These are phyloP conservation scores for Orthosia incerta DNA, from an alignment of 2,888 invertebrate species.

Conservation along the genomic window DNA sequence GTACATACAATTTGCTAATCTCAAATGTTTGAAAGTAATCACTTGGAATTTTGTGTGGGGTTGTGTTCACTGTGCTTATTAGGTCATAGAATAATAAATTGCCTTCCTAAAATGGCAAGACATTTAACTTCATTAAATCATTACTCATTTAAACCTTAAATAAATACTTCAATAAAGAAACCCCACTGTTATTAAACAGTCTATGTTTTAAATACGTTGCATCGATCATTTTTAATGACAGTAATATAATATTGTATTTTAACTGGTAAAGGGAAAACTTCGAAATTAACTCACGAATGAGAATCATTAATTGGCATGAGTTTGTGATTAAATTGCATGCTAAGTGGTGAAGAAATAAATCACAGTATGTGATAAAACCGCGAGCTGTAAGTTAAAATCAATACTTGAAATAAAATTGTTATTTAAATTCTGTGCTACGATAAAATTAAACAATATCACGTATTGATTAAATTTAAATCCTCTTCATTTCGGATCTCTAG, in stretches of 20 bases:
- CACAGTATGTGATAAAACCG: neutral
- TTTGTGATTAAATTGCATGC: constrained; percentile 75
- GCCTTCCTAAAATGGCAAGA: too few relatives aligned
- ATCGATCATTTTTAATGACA: constrained; percentile 12
- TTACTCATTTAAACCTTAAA: too few relatives aligned
- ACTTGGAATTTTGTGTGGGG: neutral
- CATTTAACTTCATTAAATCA: too few relatives aligned
- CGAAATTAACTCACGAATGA: constrained; percentile 35
- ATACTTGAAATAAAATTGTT: neutral
- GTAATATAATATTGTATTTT: constrained; percentile 14
- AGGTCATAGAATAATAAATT: too few relatives aligned
- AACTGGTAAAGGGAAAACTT: constrained; percentile 30
- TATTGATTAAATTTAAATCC: neutral
- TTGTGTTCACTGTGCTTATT: neutral
- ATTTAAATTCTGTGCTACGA: neutral
- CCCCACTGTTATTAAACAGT: too few relatives aligned
- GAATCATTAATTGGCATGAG: constrained; percentile 70
- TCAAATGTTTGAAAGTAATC: neutral
- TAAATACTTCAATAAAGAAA: too few relatives aligned
- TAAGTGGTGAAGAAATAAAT: constrained; percentile 1
- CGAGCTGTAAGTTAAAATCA: neutral
- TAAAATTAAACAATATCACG: neutral
- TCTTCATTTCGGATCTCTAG: too few relatives aligned
- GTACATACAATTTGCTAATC: neutral
- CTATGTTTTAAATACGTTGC: constrained; percentile 36